Base-by-base conservation (phyloP, 2,113 vertebrate genomes). In the Dicaeum eximium region DNA sequence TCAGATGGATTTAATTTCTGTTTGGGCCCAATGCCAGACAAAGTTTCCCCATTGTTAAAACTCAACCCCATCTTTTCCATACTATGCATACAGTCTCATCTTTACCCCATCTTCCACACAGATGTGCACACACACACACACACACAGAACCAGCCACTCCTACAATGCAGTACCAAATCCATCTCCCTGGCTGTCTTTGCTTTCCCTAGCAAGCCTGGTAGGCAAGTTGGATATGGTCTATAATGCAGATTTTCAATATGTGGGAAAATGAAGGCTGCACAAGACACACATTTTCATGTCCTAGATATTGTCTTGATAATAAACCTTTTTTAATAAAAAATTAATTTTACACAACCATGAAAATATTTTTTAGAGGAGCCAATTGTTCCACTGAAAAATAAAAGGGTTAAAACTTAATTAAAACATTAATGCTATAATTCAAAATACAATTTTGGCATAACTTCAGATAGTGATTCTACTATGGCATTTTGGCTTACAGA, bases 301-400 rank as follows among this genome's bases (percentile, higher is more conserved):
- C 72, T 84, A 70, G n/a, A 57, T 86, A 60, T 23, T 78, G 57
- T 67, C 60, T 93, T 87, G 56, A 80, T 88, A 91, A 92, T 60
- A 92, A 96, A 89, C 18, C 4, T 84, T 96, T 93, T 96, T 94
- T 69, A 93, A 96, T 85, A 92, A 94, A 96, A 92, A 94, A 93
- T 38, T 78, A 38, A 62, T 69, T 85, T 92, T 72, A 92, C 77
- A 90, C 73, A 81, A 72, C 45, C n/a, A 65, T 75, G 65, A 93
- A 88, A 70, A 93, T 38, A n/a, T 81, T 80, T 90, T 60, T 75
- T 57, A 72, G 45, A 84, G 54, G 14, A 87, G 53, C 40, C 91
- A 78, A 84, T 93, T 88, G 70, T 91, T 91, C 80, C 58, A 83
- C 53, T 69, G n/a, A 87, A 90, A 93, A 96, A 91, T 13, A 60